Conservation (phyloP, 2,113 vertebrate genomes). For the Eclectus roratus region DNA sequence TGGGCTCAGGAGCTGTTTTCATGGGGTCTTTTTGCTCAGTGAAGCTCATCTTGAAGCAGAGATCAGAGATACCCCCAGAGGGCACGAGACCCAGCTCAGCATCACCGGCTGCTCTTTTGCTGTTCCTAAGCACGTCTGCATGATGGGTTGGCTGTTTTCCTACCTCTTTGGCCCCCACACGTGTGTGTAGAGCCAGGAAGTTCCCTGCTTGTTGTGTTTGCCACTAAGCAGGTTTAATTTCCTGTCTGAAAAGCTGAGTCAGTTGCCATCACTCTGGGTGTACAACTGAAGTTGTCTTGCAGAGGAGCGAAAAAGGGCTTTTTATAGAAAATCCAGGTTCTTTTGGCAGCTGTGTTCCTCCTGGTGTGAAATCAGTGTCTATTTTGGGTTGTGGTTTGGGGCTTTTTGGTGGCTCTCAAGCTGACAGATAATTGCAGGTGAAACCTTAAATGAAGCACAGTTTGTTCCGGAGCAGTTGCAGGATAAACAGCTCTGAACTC, state of each 20-base stretch:
- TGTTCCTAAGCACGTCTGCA: neutral
- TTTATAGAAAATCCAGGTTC: neutral
- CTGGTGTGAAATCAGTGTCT: neutral
- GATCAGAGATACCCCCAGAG: fast-evolving
- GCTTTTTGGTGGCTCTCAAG: neutral
- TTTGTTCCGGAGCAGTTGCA: neutral
- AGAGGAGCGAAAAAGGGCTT: neutral
- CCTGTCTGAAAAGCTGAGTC: neutral
- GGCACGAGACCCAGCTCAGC: fast-evolving
- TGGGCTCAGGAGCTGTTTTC: neutral
- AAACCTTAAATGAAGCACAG: neutral
- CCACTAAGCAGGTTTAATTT: neutral
- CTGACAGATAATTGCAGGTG: neutral
- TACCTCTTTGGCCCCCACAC: fast-evolving
- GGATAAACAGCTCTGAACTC: neutral
- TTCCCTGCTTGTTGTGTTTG: neutral
- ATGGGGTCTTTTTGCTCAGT: neutral
- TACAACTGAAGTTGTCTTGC: neutral
- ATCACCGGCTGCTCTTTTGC: fast-evolving
- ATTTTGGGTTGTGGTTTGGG: neutral
- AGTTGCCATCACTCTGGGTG: fast-evolving
- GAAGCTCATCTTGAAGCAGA: neutral
- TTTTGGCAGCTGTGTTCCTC: neutral
- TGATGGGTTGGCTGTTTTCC: fast-evolving
- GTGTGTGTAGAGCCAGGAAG: fast-evolving